These are phyloP conservation scores for Scaptomyza hsui DNA, from an alignment of 1,140 invertebrate species.

Conservation along the genomic window DNA sequence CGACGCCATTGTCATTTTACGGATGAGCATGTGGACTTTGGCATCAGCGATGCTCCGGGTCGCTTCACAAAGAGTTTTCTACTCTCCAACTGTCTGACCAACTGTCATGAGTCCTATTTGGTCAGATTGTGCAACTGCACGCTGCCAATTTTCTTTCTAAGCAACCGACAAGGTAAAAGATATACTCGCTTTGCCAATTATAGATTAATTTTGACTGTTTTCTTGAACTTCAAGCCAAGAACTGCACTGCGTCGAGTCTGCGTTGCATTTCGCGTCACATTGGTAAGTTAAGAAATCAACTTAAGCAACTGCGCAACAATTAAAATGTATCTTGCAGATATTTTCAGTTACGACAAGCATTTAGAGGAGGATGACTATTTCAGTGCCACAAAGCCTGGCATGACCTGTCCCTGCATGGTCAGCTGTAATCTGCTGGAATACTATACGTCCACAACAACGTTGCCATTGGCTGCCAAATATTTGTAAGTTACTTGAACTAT, in stretches of 20 bases:
- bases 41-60: conserved; percentile 39
- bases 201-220: not conserved
- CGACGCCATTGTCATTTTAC: conserved; percentile 63
- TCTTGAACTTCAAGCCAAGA: conserved; percentile 34
- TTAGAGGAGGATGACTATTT: conserved; percentile 69
- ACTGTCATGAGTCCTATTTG: conserved; percentile 72
- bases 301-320: conserved; percentile 4
- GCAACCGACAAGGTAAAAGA: conserved; percentile 50
- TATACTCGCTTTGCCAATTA: not conserved
- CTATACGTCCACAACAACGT: conserved; percentile 63
- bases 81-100: conserved; percentile 61
- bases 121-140: conserved; percentile 70
- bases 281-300: conserved; percentile 42
- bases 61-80: conserved; percentile 40
- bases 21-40: conserved; percentile 56
- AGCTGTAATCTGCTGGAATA: conserved; percentile 71
- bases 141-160: conserved; percentile 64
- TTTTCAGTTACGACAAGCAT: conserved; percentile 76
- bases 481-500: not conserved
- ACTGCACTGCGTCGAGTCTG: conserved; percentile 56
- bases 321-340: conserved; percentile 46
- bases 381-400: conserved; percentile 69
- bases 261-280: conserved; percentile 68
- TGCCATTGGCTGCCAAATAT: conserved; percentile 43
- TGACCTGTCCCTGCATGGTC: conserved; percentile 72